phyloP scores from a whole-genome alignment of 2,797 vertebrate genomes.

The Pseudochirops corinnae region DNA sequence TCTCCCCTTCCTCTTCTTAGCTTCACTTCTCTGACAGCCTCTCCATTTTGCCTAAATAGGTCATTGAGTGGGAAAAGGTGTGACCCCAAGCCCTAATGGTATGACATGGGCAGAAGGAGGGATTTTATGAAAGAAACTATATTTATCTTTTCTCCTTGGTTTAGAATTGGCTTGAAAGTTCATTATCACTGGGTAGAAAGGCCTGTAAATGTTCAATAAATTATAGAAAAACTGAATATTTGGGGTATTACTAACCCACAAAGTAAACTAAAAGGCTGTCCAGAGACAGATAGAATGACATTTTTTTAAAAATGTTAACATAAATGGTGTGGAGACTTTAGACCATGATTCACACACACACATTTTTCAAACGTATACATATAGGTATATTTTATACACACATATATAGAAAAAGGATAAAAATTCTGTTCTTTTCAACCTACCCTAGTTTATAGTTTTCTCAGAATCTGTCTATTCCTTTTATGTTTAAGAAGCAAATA shows the following conservation, averaged over 20 bases:
- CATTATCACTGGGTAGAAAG: constrained; percentile 72
- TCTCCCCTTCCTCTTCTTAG: background rate
- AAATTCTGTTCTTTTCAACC: constrained; percentile 28
- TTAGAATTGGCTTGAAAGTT: constrained; percentile 61
- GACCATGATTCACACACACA: background rate
- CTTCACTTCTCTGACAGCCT: background rate
- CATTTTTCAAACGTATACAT: background rate
- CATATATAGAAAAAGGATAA: constrained; percentile 53
- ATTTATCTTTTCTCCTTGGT: constrained; percentile 37
- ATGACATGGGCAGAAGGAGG: background rate
- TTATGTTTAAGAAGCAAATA: constrained; percentile 61
- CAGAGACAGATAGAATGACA: constrained; percentile 50
- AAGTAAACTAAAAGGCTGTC: constrained; percentile 62
- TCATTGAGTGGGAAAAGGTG: background rate
- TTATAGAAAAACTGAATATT: constrained; percentile 74
- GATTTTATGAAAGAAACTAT: background rate
- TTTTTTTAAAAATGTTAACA: constrained; percentile 62
- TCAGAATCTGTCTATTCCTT: constrained; percentile 65
- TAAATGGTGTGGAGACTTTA: constrained; percentile 21
- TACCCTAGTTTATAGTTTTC: constrained; percentile 61
- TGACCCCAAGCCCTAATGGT: background rate
- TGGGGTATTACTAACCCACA: constrained; percentile 61
- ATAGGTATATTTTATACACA: background rate
- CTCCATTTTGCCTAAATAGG: background rate
- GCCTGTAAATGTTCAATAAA: constrained; percentile 77